These are phyloP conservation scores for Caenorhabditis auriculariae DNA, from an alignment of 2,888 invertebrate genomes.

Conservation along the genomic window DNA sequence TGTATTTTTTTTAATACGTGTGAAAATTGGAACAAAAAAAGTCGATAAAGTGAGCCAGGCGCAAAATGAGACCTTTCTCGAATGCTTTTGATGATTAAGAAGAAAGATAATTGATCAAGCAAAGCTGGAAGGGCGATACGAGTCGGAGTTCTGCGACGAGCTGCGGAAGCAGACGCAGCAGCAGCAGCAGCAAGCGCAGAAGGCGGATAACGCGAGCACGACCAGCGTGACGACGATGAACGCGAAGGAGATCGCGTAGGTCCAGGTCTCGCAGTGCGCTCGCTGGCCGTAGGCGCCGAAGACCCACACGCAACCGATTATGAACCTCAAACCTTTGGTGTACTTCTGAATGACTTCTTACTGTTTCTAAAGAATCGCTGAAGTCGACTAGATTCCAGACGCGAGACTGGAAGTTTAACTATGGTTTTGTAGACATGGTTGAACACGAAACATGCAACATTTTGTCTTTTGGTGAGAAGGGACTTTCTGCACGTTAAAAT, in stretches of 20 bases:
- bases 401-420: no score
- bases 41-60: no score
- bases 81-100: no score
- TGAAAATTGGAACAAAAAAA: no score
- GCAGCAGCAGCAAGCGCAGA: constrained; percentile 34
- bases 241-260: constrained; percentile 16
- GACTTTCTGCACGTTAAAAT: no score
- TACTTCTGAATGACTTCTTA: background rate
- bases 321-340: constrained; percentile 19
- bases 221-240: constrained; percentile 26
- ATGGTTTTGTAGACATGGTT: no score
- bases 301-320: constrained; percentile 37
- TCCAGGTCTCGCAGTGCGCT: constrained; percentile 1
- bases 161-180: constrained; percentile 31
- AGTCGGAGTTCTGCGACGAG: background rate
- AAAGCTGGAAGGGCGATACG: background rate
- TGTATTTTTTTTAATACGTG: no score
- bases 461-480: no score
- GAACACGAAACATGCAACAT: no score
- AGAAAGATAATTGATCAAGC: no score
- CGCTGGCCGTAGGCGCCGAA: constrained; percentile 8
- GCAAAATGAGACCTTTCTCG: no score
- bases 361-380: background rate
- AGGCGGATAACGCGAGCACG: constrained; percentile 15
- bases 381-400: no score